Evolutionary conservation across 2,888 invertebrate genomes (phyloP), one percentile per base, ranked within the genome.

Genomic region (Arrhopalites spinosus): DNA sequence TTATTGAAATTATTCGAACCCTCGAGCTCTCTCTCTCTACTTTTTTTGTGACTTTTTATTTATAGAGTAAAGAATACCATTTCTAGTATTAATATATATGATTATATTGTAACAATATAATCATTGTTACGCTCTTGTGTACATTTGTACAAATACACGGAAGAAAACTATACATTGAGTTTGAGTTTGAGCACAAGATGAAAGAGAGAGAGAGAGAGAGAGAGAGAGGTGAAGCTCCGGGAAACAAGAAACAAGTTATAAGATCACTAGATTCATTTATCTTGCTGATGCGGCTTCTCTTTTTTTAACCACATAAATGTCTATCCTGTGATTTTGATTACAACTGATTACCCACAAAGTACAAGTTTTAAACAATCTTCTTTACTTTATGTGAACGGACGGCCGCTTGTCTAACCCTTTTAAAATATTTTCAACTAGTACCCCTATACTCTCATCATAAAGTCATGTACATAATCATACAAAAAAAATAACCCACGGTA

Each of bases 321-420:
- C 74, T 30, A 68, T 68, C 68, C 43, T 74, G 59, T 74, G 68
- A 74, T 74, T 74, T 61, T 74, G 74, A 74, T 74, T 74, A 74
- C 74, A 74, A 74, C 47, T 74, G 74, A 74, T 74, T 74, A 61
- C 68, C 68, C 59, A 30, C 74, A 67, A 36, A 73, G 27, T 53
- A 73, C 68, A 27, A 66, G 61, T 61, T 68, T 27, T n/a, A 45
- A 61, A 25, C 53, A 23, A 59, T 13, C 74, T 59, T 23, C 45
- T 61, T 61, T 20, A 74, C 66, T 73, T 56, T 67, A 67, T 67
- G 50, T 66, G 66, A 50, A 30, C 64, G 36, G 36, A 30, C 43
- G 47, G 73, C 73, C 73, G 73, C 73, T 64, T 59, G 59, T 47
- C 68, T 29, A n/a, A 66, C 23, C 13, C 36, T n/a, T 29, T 53